Base-by-base conservation (phyloP, 2,797 vertebrate species). In the Poecilia gillii region DNA sequence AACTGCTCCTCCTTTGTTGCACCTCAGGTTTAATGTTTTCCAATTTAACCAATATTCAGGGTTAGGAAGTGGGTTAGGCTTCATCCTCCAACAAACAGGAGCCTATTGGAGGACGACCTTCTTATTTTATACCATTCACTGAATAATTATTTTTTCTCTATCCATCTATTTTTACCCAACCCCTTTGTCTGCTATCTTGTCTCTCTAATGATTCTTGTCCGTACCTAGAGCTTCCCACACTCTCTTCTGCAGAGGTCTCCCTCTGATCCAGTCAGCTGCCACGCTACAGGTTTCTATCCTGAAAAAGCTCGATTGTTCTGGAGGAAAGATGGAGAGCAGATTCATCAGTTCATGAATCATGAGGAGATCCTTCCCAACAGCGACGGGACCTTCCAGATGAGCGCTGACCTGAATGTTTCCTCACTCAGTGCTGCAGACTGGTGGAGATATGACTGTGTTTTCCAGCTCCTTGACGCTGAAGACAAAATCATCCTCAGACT, bases 281-380 rank as follows among this genome's bases (percentile, higher is more conserved):
- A 51, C 18, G 72, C 46, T 36, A 73, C 70, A 46, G 41, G 43
- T 46, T 72, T 73, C 47, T 73, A 53, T 23, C 72, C 72, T 6
- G 18, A 53, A 2, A 73, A 33, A 25, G 72, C 47, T 9, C 1
- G 9, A 0, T 25, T 53, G 47, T 39, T 73, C 20, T 73, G 72
- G 72, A 53, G 20, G 20, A 73, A 53, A 53, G 72, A 53, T 73
- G 72, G 46, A 36, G 72, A 73, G 28, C 16, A 72, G 71, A 18
- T 49, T 3, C 71, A 72, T 49, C 45, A 72, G 5, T 28, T 3
- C 18, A 28, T 33, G 46, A 45, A 72, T 7, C 28, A 47, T 31
- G 43, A 45, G 16, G 70, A 72, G 43, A 72, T 72, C 14, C 70
- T 72, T 9, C 25, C 41, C 12, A 72, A 72, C 70, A 46, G 31